These are phyloP conservation scores for Petrosia ficiformis DNA, from an alignment of 37 sponge, comb jelly and placozoan species.

Conservation along the genomic window DNA sequence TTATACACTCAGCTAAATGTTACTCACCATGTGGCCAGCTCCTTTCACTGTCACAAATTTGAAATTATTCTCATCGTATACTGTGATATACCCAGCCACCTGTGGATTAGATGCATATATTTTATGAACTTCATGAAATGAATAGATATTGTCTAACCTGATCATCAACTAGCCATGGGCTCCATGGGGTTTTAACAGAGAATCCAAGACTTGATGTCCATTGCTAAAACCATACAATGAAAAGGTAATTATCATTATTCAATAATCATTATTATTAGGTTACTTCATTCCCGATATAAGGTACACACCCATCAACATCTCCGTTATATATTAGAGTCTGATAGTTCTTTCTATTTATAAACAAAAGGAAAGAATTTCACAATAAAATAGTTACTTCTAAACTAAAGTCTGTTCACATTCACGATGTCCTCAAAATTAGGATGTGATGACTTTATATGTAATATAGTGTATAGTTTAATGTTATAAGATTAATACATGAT, in stretches of 20 bases:
- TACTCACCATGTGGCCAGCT: slow-evolving; percentile 81
- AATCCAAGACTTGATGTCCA: slow-evolving; percentile 73
- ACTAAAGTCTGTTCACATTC: too few relatives aligned
- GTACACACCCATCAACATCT: slow-evolving; percentile 84
- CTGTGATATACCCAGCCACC: slow-evolving; percentile 88
- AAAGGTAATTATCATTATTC: not conserved
- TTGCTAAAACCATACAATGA: slow-evolving; percentile 11
- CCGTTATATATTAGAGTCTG: slow-evolving; percentile 80
- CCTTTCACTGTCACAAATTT: slow-evolving; percentile 83
- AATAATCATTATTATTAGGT: not conserved
- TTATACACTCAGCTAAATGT: not conserved
- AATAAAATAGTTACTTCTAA: too few relatives aligned
- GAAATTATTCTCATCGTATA: slow-evolving; percentile 63
- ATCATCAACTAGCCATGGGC: slow-evolving; percentile 70
- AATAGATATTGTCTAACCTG: slow-evolving; percentile 48
- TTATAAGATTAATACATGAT: too few relatives aligned
- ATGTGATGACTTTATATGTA: too few relatives aligned
- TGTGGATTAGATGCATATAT: too few relatives aligned
- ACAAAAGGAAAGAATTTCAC: too few relatives aligned
- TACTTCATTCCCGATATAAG: slow-evolving; percentile 77
- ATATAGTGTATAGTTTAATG: too few relatives aligned
- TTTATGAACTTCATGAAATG: too few relatives aligned
- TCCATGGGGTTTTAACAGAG: slow-evolving; percentile 47
- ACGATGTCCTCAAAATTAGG: too few relatives aligned
- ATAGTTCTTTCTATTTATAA: slow-evolving; percentile 39